phyloP scores from a whole-genome alignment of 2,113 vertebrate genomes.

The Elaphurus davidianus region DNA sequence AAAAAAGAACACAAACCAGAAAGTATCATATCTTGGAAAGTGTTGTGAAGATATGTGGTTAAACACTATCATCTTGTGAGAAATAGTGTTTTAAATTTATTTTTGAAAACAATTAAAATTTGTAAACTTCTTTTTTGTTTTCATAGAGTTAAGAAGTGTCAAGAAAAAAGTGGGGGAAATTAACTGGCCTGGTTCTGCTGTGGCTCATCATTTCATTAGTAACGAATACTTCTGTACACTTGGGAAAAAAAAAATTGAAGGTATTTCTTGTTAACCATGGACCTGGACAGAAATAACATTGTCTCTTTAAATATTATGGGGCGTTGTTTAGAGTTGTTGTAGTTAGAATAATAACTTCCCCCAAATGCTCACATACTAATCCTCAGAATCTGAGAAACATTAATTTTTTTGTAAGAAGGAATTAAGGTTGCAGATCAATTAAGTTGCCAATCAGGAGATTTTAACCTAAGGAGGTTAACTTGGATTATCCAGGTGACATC shows the following conservation, averaged over 20 bases:
- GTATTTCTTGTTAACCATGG: fast-evolving
- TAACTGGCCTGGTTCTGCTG: background rate
- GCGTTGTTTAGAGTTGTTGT: background rate
- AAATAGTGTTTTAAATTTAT: background rate
- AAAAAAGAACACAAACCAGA: background rate
- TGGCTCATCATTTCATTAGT: background rate
- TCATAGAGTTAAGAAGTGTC: background rate
- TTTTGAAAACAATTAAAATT: background rate
- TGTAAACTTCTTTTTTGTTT: background rate
- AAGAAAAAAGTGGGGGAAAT: background rate
- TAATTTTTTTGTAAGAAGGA: background rate
- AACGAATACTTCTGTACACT: background rate
- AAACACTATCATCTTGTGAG: background rate
- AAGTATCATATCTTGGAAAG: background rate
- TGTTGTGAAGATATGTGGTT: background rate
- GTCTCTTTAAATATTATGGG: background rate
- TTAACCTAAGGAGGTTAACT: background rate
- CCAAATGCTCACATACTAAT: background rate
- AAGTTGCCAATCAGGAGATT: background rate
- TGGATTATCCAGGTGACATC: background rate
- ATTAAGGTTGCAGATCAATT: background rate
- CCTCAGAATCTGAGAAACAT: background rate
- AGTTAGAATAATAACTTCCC: background rate
- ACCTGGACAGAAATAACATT: background rate
- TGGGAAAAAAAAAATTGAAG: background rate